Evolutionary conservation across 2,797 vertebrate species (phyloP), one percentile per base, ranked within the genome.

Genomic region (Poeciliopsis turneri): DNA sequence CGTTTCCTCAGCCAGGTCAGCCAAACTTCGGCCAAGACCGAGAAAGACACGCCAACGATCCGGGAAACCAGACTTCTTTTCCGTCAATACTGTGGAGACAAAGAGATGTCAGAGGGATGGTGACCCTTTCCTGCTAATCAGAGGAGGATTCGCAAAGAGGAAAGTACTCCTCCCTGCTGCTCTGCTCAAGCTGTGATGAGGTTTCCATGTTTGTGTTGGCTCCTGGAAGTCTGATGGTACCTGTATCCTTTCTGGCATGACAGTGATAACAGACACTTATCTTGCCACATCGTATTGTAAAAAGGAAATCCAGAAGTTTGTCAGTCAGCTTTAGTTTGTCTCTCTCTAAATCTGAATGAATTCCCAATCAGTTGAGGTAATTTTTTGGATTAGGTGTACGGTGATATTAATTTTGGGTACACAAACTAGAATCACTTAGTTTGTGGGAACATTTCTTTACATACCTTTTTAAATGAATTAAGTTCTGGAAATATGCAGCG

Each of bases 141-240:
- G 85, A 87, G 76, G 64, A 83, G 87, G 84, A 79, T 81, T 86
- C n/a, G 20, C 41, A 12, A 51, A 86, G 82, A 92, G 92, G 93
- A 94, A 94, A 86, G 88, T 81, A 81, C 86, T 85, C 87, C 92
- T 86, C 92, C 92, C 88, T 80, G 68, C 78, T 88, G 84, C 87
- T 88, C 87, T 89, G 89, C 78, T 86, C 87, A 30, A 77, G 43
- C 84, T 74, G 74, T 70, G 89, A 93, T 92, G 92, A 90, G 25
- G 88, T 90, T 89, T 89, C 86, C 88, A 92, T 95, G 89, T 95
- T 95, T 94, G 88, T 90, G 78, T 92, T 93, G 94, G 93, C 90
- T 78, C 2, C 25, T 59, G 78, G 80, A 76, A 68, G 78, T 45
- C 72, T 84, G 84, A 77, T 61, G 47, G 33, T 88, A 92, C 92